These are phyloP conservation scores for Colostygia pectinataria DNA, from an alignment of 2,888 invertebrate species.

Conservation along the genomic window DNA sequence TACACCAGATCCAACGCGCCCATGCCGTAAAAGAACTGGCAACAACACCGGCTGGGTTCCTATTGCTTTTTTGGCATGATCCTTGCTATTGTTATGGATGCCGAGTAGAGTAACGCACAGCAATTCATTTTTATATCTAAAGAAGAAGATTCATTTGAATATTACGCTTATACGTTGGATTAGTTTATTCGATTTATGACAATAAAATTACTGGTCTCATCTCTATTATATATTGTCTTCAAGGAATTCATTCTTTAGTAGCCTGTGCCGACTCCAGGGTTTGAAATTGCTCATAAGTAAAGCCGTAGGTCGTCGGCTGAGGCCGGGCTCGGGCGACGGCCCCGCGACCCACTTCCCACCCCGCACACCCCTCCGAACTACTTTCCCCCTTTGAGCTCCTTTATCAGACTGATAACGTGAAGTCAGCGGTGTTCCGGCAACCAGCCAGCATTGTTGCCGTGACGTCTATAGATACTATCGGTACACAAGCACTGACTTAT, in stretches of 20 bases:
- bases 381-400: constrained; percentile 53
- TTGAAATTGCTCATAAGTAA: constrained; percentile 52
- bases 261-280: constrained; percentile 26
- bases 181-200: too few species aligned
- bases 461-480: constrained; percentile 19
- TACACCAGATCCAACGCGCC: too few species aligned
- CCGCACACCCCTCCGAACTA: constrained; percentile 42
- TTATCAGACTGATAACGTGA: constrained; percentile 68
- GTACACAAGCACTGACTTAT: constrained; percentile 14
- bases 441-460: constrained; percentile 21
- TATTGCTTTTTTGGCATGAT: too few species aligned
- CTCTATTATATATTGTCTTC: not conserved
- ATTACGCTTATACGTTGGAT: too few species aligned
- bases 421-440: constrained; percentile 44
- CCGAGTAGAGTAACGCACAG: too few species aligned
- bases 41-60: too few species aligned
- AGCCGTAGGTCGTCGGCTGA: constrained; percentile 58
- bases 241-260: constrained; percentile 29
- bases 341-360: constrained; percentile 73
- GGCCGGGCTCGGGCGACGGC: constrained; percentile 73
- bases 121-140: too few species aligned
- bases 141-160: too few species aligned
- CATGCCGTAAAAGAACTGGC: too few species aligned
- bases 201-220: too few species aligned
- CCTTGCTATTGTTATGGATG: too few species aligned